Conservation (phyloP, 2,797 vertebrate species). For the Streptopelia turtur region DNA sequence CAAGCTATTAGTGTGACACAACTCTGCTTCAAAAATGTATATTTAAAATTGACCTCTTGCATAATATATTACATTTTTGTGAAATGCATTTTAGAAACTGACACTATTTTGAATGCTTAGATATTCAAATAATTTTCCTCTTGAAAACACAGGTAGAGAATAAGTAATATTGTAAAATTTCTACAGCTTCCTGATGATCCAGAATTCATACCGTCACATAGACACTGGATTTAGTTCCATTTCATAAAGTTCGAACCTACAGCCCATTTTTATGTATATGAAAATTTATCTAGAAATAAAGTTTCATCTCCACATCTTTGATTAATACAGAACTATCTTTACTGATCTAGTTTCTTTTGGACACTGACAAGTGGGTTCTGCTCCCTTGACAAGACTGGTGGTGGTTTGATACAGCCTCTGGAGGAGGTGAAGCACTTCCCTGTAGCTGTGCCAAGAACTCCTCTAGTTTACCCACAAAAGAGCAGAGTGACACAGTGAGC, state of each 20-base stretch:
- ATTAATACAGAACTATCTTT: neutral
- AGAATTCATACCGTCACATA: neutral
- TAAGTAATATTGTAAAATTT: neutral
- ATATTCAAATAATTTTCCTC: neutral
- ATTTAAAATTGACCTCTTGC: neutral
- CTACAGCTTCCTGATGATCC: neutral
- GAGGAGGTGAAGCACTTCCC: too few relatives aligned
- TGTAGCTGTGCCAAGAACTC: too few relatives aligned
- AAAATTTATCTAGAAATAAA: neutral
- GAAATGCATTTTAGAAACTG: neutral
- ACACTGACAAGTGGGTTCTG: too few relatives aligned
- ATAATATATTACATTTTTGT: neutral
- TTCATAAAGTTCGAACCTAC: neutral
- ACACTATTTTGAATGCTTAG: neutral
- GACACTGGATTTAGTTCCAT: neutral
- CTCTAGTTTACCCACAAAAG: too few relatives aligned
- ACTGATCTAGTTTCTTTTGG: neutral
- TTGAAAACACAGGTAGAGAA: neutral
- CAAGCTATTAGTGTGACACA: neutral
- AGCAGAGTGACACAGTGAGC: too few relatives aligned
- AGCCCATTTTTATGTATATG: neutral
- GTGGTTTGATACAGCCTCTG: too few relatives aligned
- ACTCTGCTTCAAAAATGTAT: neutral
- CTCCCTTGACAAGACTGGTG: too few relatives aligned
- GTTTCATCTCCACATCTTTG: neutral